Base-by-base conservation (phyloP, 2,113 vertebrate species). In the Tragelaphus scriptus region DNA sequence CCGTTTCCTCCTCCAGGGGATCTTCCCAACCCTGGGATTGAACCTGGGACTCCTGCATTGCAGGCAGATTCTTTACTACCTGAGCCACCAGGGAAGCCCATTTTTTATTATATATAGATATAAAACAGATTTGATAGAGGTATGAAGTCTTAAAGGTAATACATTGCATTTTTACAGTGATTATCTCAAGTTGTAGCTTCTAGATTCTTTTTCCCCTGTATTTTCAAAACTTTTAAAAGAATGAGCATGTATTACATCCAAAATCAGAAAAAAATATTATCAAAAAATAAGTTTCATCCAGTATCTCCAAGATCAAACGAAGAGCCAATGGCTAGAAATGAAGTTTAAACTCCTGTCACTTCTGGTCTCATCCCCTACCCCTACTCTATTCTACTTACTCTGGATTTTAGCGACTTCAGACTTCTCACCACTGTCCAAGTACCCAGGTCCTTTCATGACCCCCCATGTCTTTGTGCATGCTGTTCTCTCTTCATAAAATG, bases 201-300 rank as follows among this genome's bases (percentile, higher is more conserved):
- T 26, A 91, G 79, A 40, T 89, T 91, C 47, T 56, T 90, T 81
- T 32, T 25, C 2, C 86, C 82, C 53, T 75, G 7, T 88, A 81
- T 91, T 97, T 97, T 51, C 30, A 85, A 93, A 77, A 47, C 32
- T 95, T 88, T 88, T 65, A 63, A 81, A 85, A 85, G 85, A 36
- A 55, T 68, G 51, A 81, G 13, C 17, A 91, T 68, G 13, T n/a
- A 90, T 80, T 19, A 77, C 4, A 90, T 30, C 23, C 17, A 87
- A 26, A 91, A 95, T 80, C 55, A 95, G 32, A 47, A 94, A 55
- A 88, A 63, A 91, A 32, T 7, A 21, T 90, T 59, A 47, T 85
- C 26, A 51, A 96, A 85, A 86, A 85, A 21, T 79, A 59, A 90
- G 2, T 19, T 47, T 85, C 14, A 82, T 44, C 77, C 8, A 68